Base-by-base conservation (phyloP, 2,888 invertebrate species). In the Mongoloraphidia duomilia region DNA sequence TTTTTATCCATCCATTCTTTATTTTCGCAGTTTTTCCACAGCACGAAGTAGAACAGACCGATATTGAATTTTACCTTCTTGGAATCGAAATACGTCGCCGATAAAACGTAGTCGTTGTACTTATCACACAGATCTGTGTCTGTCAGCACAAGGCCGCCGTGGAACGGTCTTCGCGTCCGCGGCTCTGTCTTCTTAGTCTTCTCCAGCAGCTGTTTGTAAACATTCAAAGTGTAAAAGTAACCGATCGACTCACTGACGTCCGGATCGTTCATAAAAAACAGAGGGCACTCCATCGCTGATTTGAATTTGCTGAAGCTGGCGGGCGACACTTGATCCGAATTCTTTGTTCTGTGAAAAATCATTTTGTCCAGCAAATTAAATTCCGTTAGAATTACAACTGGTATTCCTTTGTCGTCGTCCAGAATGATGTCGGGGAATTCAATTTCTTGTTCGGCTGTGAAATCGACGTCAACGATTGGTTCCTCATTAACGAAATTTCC, bases 1-100 rank as follows among this genome's bases (percentile, higher is more conserved):
- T 64, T 64, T 54, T 44, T 58, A 34, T 64, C 63, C 64, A 64
- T 64, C 64, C 64, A 64, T 41, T 61, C 53, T 55, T 64, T 64
- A 8, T 56, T 60, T 52, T 63, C 63, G 52, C 61, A 62, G 41
- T 57, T 62, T 53, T 64, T 64, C 63, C 60, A 64, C 49, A 64
- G 38, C 34, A 63, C 59, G 33, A 46, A 65, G 50, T 65, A 64
- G 49, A 63, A 63, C 46, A 64, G 51, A 0, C 63, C 62, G 37
- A 59, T 43, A 26, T 26, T 64, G 52, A 56, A 64, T 12, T 61
- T 54, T 0, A 63, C 44, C 50, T 61, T 63, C 47, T 61, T 63
- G 37, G 8, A 54, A 53, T 61, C 45, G 46, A 65, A 65, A 50
- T 65, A 65, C 2, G 63, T 65, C 8, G 59, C 60, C 0, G 65